Conservation (phyloP, 2,797 vertebrate species). For the Onychomys torridus region DNA sequence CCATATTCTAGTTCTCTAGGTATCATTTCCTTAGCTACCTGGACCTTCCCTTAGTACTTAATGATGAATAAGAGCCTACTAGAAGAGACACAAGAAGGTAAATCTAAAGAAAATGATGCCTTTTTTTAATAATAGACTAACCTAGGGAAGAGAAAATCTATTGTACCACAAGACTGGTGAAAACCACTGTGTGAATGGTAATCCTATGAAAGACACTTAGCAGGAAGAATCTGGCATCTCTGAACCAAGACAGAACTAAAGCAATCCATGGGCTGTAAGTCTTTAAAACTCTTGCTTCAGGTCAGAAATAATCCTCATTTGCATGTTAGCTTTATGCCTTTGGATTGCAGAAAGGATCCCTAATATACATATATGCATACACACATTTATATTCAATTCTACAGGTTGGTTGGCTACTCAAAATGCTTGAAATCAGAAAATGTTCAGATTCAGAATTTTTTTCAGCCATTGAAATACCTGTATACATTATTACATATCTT, state of each 20-base stretch:
- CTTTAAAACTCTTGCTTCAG: constrained; percentile 59
- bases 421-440: not conserved
- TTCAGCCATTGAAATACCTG: not conserved
- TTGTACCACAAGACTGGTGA: constrained; percentile 64
- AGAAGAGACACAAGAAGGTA: constrained; percentile 56
- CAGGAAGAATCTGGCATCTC: constrained; percentile 61
- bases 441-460: not conserved
- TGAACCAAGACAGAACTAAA: constrained; percentile 70
- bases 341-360: constrained; percentile 63
- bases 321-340: constrained; percentile 62
- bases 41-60: constrained; percentile 70
- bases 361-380: constrained; percentile 12
- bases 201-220: constrained; percentile 81
- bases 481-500: not conserved
- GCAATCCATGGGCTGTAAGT: constrained; percentile 62
- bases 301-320: constrained; percentile 26
- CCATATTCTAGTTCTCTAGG: constrained; percentile 55
- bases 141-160: constrained; percentile 62
- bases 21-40: not conserved
- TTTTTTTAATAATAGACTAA: constrained; percentile 82
- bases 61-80: not conserved
- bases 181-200: constrained; percentile 67
- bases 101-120: constrained; percentile 66
- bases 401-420: not conserved
- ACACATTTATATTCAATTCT: not conserved